These are phyloP conservation scores for Flexamia atlantica DNA, from an alignment of 2,888 invertebrate species.

Conservation along the genomic window DNA sequence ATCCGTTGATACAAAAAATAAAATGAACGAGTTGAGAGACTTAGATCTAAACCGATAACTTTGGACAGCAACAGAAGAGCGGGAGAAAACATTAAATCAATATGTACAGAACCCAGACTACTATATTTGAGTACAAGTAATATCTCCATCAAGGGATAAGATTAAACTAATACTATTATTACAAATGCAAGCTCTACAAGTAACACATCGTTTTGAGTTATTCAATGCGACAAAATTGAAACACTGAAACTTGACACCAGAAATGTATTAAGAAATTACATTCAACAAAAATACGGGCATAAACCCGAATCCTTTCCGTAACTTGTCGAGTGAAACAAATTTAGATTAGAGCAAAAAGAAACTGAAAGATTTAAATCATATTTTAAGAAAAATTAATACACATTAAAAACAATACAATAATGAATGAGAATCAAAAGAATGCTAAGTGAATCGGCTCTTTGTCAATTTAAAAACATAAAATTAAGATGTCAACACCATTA, in stretches of 20 bases:
- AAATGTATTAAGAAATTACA: slow-evolving; percentile 7
- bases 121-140: slow-evolving; percentile 17
- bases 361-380: background rate
- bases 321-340: background rate
- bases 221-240: background rate
- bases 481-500: background rate
- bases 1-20: background rate
- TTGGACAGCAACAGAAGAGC: slow-evolving; percentile 10
- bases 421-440: background rate
- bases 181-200: slow-evolving; percentile 38
- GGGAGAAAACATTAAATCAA: slow-evolving; percentile 27
- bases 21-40: background rate
- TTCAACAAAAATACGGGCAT: background rate
- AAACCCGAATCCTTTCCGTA: background rate
- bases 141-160: background rate
- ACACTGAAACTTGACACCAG: slow-evolving; percentile 1
- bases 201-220: slow-evolving; percentile 2
- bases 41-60: slow-evolving; percentile 22
- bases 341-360: background rate
- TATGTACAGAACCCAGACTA: slow-evolving; percentile 29
- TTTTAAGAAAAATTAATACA: background rate
- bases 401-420: background rate
- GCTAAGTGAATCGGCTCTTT: background rate
- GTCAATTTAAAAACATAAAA: slow-evolving; percentile 9
- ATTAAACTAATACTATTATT: slow-evolving; percentile 15